These are phyloP conservation scores for Brachionus manjavacas DNA, from an alignment of 1,140 invertebrate species.

Conservation along the genomic window DNA sequence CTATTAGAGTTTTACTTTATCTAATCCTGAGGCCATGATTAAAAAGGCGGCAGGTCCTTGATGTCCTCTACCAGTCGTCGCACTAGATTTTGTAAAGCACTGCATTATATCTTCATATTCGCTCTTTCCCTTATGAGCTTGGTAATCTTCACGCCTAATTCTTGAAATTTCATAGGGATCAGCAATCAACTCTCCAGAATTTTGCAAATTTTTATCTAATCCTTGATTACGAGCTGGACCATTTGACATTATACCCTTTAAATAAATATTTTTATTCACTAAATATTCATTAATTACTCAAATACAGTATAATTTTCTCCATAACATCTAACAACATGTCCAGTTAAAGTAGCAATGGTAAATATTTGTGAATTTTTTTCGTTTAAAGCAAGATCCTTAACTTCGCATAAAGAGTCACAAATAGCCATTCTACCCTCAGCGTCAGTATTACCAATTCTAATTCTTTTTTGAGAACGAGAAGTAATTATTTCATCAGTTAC, in stretches of 20 bases:
- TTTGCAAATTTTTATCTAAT: slow-evolving; percentile 63
- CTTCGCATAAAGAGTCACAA: slow-evolving; percentile 77
- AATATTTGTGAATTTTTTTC: slow-evolving; percentile 75
- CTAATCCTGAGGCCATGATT: slow-evolving; percentile 75
- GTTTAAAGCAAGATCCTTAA: slow-evolving; percentile 59
- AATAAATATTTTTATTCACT: background rate
- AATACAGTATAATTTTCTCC: slow-evolving; percentile 68
- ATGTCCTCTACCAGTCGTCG: slow-evolving; percentile 71
- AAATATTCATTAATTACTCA: background rate
- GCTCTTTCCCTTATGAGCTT: slow-evolving; percentile 68
- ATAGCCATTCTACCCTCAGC: slow-evolving; percentile 91
- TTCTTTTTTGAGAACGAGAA: slow-evolving; percentile 72
- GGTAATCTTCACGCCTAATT: slow-evolving; percentile 74
- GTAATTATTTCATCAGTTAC: slow-evolving; percentile 84
- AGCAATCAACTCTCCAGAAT: slow-evolving; percentile 69
- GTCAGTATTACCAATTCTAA: slow-evolving; percentile 83
- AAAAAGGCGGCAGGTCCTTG: slow-evolving; percentile 86
- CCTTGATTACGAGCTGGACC: slow-evolving; percentile 69
- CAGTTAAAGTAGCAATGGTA: slow-evolving; percentile 89
- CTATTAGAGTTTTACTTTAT: slow-evolving; percentile 60
- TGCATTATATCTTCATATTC: slow-evolving; percentile 85
- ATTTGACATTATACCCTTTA: slow-evolving; percentile 77
- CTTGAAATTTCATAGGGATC: slow-evolving; percentile 86
- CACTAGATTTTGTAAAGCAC: slow-evolving; percentile 67
- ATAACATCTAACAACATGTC: slow-evolving; percentile 72